Evolutionary conservation across 2,888 invertebrate genomes (phyloP).

Genomic region (Spilosoma lubricipeda): DNA sequence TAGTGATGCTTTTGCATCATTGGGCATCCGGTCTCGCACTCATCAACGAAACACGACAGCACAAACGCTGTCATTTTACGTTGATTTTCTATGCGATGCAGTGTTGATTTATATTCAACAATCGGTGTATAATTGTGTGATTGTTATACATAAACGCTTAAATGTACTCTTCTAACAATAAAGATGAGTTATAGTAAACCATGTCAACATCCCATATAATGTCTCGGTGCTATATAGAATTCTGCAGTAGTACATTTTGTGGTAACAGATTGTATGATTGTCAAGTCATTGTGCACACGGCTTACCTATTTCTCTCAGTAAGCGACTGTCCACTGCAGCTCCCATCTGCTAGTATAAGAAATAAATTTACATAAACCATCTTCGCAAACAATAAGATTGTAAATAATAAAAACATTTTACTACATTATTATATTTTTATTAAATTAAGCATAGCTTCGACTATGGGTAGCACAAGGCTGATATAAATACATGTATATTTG

Average conservation of each 20-base stretch:
- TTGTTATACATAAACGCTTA: neutral
- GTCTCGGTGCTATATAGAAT: slow-evolving; percentile 7
- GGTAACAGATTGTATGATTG: slow-evolving; percentile 22
- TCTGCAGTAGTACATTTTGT: slow-evolving; percentile 23
- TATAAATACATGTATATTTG: too few species aligned
- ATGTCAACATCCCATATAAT: neutral
- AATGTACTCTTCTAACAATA: neutral
- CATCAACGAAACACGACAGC: too few species aligned
- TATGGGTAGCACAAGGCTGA: too few species aligned
- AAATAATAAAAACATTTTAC: too few species aligned
- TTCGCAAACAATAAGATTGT: neutral
- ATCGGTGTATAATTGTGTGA: too few species aligned
- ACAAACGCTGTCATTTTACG: too few species aligned
- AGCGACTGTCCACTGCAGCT: neutral
- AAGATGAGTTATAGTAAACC: neutral
- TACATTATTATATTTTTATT: too few species aligned
- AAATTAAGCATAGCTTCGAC: too few species aligned
- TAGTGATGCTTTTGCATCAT: too few species aligned
- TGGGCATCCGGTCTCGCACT: too few species aligned
- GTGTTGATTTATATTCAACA: too few species aligned
- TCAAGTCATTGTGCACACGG: slow-evolving; percentile 7
- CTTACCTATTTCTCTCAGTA: slow-evolving; percentile 1
- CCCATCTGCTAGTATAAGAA: neutral
- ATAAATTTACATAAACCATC: neutral
- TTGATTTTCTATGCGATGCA: too few species aligned